Base-by-base conservation (phyloP, 1,140 invertebrate species). In the Mycetomoellerius zeteki region DNA sequence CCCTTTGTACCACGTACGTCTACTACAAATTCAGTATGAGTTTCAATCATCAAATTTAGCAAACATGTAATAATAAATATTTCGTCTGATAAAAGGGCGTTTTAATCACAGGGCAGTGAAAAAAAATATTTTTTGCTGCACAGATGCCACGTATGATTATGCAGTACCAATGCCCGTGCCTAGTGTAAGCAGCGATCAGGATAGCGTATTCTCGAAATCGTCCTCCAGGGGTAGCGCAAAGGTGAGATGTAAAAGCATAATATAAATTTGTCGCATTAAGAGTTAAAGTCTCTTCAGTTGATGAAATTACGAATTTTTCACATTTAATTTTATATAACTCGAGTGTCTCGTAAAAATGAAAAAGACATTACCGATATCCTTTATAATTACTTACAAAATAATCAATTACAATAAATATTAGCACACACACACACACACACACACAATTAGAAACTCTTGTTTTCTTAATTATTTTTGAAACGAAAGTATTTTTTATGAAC, bases 71-170 rank as follows among this genome's bases (percentile, higher is more conserved):
- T 50, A 82, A 27, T 43, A 47, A 84, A 37, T 43, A 24, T 60
- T 0, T 75, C 16, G 19, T 14, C 6, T 14, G 24, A 56, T 14
- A n/a, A 58, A 65, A 73, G 6, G 2, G 27, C 24, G 8, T 54
- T 16, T 56, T 87, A 54, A 8, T 6, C 72, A 24, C n/a, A 62
- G 69, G 2, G 5, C 14, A 37, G 14, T 67, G 14, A 67, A 72
- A 30, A 84, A 86, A 86, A 89, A 84, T 87, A 71, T 65, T 80
- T 87, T 69, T 71, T 64, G 60, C 72, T 88, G 89, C 81, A 16
- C 93, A 96, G 96, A 96, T 93, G 95, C 95, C 62, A 95, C 95
- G 72, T 96, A 96, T 84, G 96, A 96, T 91, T 96, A 96, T 87
- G 96, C 95, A 73, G 95, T 96, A 86, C 96, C 95, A 65, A 95